A percentile compares a stretch with the other conserved stretches of the same genome.
Conservation (phyloP, 2,888 invertebrate genomes). For the Cylindroiulus punctatus region DNA sequence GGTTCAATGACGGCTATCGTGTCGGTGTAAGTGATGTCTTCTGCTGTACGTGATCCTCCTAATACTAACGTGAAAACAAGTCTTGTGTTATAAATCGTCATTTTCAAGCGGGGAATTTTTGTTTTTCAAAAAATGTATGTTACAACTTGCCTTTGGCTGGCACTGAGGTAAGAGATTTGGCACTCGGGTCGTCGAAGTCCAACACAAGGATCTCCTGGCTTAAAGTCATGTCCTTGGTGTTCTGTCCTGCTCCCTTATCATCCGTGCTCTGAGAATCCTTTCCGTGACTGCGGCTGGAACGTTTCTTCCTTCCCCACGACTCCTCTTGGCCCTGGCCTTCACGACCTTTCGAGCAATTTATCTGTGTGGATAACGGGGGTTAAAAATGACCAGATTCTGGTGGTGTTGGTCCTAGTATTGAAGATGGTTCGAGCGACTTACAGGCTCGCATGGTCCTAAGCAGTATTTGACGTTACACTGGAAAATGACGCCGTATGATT, state of each 20-base stretch:
- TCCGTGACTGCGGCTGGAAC: constrained; percentile 69
- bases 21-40: constrained; percentile 68
- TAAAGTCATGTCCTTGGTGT: constrained; percentile 86
- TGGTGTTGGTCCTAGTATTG: too few relatives aligned
- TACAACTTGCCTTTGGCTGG: constrained; percentile 52
- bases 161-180: constrained; percentile 58
- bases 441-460: constrained; percentile 91
- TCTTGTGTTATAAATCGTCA: not conserved
- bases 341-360: constrained; percentile 53
- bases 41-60: constrained; percentile 21
- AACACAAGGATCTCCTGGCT: constrained; percentile 93
- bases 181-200: constrained; percentile 81
- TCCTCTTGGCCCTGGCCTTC: constrained; percentile 76
- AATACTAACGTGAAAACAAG: not conserved
- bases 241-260: constrained; percentile 49
- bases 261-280: constrained; percentile 48
- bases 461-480: constrained; percentile 97
- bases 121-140: not conserved
- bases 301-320: constrained; percentile 89
- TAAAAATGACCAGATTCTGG: not conserved
- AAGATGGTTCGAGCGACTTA: constrained; percentile 67
- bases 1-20: constrained; percentile 90
- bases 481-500: constrained; percentile 96
- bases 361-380: not conserved
- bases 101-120: not conserved